Percentiles rank a stretch among this genome's conserved stretches.
Conservation (phyloP, 2,797 vertebrate genomes). For the Sebastes miniatus region DNA sequence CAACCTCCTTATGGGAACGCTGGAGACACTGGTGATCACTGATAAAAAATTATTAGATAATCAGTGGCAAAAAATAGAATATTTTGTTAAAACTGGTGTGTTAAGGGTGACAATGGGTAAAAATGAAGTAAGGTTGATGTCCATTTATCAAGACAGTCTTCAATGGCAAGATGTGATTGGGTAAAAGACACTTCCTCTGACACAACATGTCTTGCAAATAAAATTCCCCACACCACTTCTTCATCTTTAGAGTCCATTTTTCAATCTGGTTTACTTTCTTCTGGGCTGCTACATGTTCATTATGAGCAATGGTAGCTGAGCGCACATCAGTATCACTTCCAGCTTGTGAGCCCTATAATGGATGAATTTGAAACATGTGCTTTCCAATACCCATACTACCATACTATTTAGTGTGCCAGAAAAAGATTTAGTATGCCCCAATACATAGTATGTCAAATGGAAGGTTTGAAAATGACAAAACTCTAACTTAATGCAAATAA, state of each 20-base stretch:
- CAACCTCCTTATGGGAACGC: background rate
- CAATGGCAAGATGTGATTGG: background rate
- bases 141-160: background rate
- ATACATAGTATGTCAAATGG: background rate
- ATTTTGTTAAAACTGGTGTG: background rate
- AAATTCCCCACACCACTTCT: background rate
- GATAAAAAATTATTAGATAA: background rate
- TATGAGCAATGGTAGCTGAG: background rate
- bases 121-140: background rate
- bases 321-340: background rate
- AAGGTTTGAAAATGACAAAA: background rate
- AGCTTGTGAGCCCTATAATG: background rate
- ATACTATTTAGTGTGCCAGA: too few relatives aligned
- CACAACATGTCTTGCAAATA: background rate
- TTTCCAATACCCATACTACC: too few relatives aligned
- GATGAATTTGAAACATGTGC: background rate
- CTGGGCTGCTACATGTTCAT: background rate
- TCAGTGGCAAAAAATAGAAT: fast-evolving
- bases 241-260: background rate
- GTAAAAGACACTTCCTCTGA: background rate
- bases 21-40: background rate
- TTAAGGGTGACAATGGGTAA: background rate
- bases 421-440: too few relatives aligned
- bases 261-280: background rate
- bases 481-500: background rate